phyloP scores from a whole-genome alignment of 2,113 vertebrate species.

The Calyptomena viridis region DNA sequence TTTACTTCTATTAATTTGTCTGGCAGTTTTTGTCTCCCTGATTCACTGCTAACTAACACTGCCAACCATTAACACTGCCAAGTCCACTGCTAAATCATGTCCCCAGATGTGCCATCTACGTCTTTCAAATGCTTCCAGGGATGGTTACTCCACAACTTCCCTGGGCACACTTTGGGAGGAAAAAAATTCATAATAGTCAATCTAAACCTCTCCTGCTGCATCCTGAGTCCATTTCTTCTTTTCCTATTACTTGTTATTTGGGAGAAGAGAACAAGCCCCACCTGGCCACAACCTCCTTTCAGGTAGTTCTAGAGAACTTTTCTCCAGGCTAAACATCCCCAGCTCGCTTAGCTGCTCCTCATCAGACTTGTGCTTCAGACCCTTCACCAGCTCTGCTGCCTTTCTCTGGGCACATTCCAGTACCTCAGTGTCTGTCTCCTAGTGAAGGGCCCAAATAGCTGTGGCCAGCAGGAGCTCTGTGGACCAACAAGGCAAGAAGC shows the following conservation, averaged over 20 bases:
- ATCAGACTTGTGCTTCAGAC: too few relatives aligned
- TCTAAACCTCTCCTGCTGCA: not conserved
- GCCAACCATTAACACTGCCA: not conserved
- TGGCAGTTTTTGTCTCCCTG: too few relatives aligned
- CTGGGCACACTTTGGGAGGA: not conserved
- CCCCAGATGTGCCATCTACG: not conserved
- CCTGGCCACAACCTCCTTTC: not conserved
- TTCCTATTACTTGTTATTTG: not conserved
- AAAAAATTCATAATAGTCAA: not conserved
- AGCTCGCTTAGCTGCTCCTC: not conserved
- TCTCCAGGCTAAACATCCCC: not conserved
- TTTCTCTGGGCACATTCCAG: not conserved
- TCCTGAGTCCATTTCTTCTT: not conserved
- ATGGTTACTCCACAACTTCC: not conserved
- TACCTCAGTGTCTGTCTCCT: not conserved
- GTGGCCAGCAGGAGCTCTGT: not conserved
- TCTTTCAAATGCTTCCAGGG: not conserved
- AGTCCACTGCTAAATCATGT: not conserved
- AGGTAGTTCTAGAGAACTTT: not conserved
- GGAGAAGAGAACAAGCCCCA: not conserved
- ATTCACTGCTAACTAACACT: too few relatives aligned
- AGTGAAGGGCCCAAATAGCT: not conserved
- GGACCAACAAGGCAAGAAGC: not conserved
- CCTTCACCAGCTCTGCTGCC: not conserved
- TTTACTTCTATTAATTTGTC: too few relatives aligned